Conservation (phyloP, 2,797 vertebrate genomes). For the Bovichtus variegatus region DNA sequence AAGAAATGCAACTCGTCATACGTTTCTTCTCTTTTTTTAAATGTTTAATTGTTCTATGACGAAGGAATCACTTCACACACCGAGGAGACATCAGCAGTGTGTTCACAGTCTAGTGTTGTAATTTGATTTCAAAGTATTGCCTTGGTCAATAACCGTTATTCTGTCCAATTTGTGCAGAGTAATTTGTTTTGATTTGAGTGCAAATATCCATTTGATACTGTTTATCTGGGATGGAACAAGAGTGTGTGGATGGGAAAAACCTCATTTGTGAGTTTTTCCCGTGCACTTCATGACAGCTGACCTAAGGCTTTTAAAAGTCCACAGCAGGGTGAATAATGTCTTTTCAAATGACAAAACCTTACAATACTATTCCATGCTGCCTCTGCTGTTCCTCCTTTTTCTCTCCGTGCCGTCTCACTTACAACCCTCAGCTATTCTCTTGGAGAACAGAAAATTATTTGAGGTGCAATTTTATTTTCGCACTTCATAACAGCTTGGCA, state of each 20-base stretch:
- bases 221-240: not conserved
- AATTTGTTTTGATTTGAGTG: slow-evolving; percentile 42
- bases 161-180: slow-evolving; percentile 9
- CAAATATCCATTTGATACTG: slow-evolving; percentile 10
- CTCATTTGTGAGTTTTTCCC: not conserved
- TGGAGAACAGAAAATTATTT: slow-evolving; percentile 34
- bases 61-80: slow-evolving; percentile 11
- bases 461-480: slow-evolving; percentile 44
- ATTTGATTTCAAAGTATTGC: slow-evolving; percentile 33
- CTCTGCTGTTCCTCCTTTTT: not conserved
- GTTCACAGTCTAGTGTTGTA: not conserved
- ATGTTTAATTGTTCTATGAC: slow-evolving; percentile 19
- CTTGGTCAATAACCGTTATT: slow-evolving; percentile 3
- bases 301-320: slow-evolving; percentile 9
- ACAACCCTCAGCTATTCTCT: slow-evolving; percentile 8
- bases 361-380: not conserved
- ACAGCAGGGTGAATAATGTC: slow-evolving; percentile 1
- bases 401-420: slow-evolving; percentile 5
- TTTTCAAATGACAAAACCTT: slow-evolving; percentile 13
- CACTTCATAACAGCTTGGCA: slow-evolving; percentile 20
- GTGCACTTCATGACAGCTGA: not conserved
- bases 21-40: not conserved
- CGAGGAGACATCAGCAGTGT: not conserved
- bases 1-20: slow-evolving; percentile 21
- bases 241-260: not conserved